Evolutionary conservation across 2,797 vertebrate genomes (phyloP), one percentile per base, ranked within the genome.

Genomic region (Chelon auratus): DNA sequence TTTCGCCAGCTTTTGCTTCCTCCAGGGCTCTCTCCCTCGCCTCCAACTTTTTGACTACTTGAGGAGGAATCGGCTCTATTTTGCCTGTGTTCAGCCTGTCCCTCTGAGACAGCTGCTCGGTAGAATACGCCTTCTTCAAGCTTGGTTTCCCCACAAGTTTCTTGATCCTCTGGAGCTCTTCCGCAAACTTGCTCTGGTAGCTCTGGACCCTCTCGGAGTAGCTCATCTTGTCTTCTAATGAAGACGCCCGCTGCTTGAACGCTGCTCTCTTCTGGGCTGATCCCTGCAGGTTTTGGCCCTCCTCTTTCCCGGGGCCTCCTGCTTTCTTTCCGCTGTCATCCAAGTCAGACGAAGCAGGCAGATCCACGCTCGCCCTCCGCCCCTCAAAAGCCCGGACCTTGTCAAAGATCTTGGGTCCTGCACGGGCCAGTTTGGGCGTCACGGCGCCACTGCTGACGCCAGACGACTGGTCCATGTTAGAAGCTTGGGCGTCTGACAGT

Each of bases 91-190:
- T 85, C 85, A 50, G 89, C 77, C 0, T 80, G 79, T 78, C 94
- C 65, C 70, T 93, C 57, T 89, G 89, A 0, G 87, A 59, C 62
- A 95, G 86, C 80, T 94, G 92, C 75, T 94, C 94, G 0, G 92
- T 92, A 61, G 93, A 95, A 72, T 86, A 90, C 0, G 97, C 95
- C 83, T 96, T 96, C 87, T 95, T 95, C 82, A 98, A 84, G 83
- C 94, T 95, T 14, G 96, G 95, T 67, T 94, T 96, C 47, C 95
- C 96, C 18, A 96, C 93, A 0, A 97, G 95, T 78, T 93, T 93
- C 86, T 97, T 97, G 91, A 99, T 96, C 77, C 97, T 94, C 63
- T 95, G 95, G 57, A 98, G 93, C 89, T 99, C 97, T 78, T 96
- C 96, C 0, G 95, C 91, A 51, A 98, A 97, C 85, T 96, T 97